phyloP scores from a whole-genome alignment of 2,797 vertebrate species.

The Girardinus metallicus region DNA sequence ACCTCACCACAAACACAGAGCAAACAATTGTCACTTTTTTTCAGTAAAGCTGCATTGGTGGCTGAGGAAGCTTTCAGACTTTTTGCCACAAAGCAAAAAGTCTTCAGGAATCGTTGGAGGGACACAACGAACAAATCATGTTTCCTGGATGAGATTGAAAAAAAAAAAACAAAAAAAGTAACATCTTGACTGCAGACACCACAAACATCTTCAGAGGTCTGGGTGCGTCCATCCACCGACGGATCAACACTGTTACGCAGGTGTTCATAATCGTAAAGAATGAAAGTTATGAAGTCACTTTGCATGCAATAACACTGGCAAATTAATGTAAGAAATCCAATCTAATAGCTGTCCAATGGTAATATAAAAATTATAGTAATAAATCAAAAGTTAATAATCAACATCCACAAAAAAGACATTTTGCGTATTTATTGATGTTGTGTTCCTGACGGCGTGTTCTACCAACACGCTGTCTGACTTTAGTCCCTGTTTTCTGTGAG shows the following conservation, averaged over 20 bases:
- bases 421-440: background rate
- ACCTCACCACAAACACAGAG: background rate
- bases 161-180: background rate
- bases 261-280: background rate
- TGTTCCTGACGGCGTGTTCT: background rate
- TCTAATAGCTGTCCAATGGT: background rate
- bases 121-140: background rate
- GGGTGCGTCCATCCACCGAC: background rate
- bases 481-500: slow-evolving; percentile 7
- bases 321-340: background rate
- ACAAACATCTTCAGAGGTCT: background rate
- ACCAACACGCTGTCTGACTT: background rate
- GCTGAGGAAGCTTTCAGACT: background rate
- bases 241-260: background rate
- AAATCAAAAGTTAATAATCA: background rate
- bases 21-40: background rate
- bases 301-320: background rate
- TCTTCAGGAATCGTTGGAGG: background rate
- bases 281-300: background rate
- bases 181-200: background rate
- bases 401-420: background rate
- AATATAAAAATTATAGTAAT: background rate
- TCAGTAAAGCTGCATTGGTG: background rate
- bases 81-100: background rate
- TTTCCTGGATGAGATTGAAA: background rate